phyloP scores from a whole-genome alignment of 1,140 invertebrate species.

The Ceratina japonica region DNA sequence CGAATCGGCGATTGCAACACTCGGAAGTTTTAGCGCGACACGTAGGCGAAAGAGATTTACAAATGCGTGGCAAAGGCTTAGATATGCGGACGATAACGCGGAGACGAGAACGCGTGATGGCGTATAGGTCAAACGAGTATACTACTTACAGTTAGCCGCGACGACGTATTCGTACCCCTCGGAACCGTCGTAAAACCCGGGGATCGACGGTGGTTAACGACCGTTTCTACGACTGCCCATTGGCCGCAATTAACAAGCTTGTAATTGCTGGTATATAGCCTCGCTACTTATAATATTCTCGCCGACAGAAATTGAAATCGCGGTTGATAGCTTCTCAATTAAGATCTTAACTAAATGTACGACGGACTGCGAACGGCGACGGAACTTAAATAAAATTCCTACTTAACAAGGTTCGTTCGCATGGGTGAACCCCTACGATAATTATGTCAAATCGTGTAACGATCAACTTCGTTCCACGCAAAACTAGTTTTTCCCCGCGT shows the following conservation, averaged over 20 bases:
- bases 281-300: slow-evolving; percentile 17
- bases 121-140: slow-evolving; percentile 27
- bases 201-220: slow-evolving; percentile 37
- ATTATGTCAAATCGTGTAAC: background rate
- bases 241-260: slow-evolving; percentile 41
- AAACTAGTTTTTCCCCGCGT: background rate
- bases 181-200: slow-evolving; percentile 57
- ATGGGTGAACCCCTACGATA: background rate
- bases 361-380: background rate
- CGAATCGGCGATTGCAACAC: slow-evolving; percentile 27
- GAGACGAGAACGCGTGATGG: background rate
- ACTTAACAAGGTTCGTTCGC: slow-evolving; percentile 2
- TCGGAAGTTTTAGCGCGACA: slow-evolving; percentile 26
- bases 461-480: too few relatives aligned
- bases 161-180: slow-evolving; percentile 16
- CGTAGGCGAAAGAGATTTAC: slow-evolving; percentile 41
- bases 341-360: slow-evolving; percentile 2
- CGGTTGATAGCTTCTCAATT: slow-evolving; percentile 39
- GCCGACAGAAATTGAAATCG: slow-evolving; percentile 3
- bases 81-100: background rate
- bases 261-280: slow-evolving; percentile 40
- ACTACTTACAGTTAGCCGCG: too few relatives aligned
- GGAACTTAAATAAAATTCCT: background rate
- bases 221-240: slow-evolving; percentile 1
- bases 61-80: slow-evolving; percentile 45